Base-by-base conservation (phyloP, 1,140 invertebrate species). In the Scaptomyza graminum region DNA sequence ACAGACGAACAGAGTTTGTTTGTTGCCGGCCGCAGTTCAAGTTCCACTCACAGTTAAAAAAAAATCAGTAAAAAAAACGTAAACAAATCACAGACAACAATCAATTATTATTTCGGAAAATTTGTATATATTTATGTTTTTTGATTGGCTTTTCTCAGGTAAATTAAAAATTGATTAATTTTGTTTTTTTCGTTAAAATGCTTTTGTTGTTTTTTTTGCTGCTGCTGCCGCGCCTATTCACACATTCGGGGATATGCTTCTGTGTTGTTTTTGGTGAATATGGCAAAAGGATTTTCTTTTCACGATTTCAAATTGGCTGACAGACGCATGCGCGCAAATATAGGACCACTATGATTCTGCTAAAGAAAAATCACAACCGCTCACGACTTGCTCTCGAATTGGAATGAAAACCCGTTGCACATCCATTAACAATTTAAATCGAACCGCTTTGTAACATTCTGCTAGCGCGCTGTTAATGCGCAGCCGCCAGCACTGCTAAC, bases 61-160 rank as follows among this genome's bases (percentile, higher is more conserved):
- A 88, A 87, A 88, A 85, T 75, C 69, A 49, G 43, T 66, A 67
- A 75, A 85, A 84, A 80, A 87, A 77, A 88, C 79, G 54, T 82
- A 88, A 87, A 88, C 83, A 88, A 78, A 87, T 82, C 76, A 85
- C 80, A 83, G 52, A 55, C 69, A 62, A 69, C 63, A 74, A 66
- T 54, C 60, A 67, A 15, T n/a, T n/a, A n/a, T n/a, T n/a, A n/a
- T n/a, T n/a, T n/a, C n/a, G n/a, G n/a, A n/a, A n/a, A n/a, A n/a
- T n/a, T n/a, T n/a, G n/a, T n/a, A 61, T 31, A 61, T 47, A 31
- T 59, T 25, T 51, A 69, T 59, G 50, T 52, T n/a, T n/a, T n/a
- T n/a, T 56, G 51, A 68, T 76, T 63, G 70, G 64, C 68, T 74
- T 64, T 67, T 63, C 66, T 73, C 74, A 70, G 74, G 64, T 82